Base-by-base conservation (phyloP, 1,140 invertebrate species). In the Bombus cullumanus region DNA sequence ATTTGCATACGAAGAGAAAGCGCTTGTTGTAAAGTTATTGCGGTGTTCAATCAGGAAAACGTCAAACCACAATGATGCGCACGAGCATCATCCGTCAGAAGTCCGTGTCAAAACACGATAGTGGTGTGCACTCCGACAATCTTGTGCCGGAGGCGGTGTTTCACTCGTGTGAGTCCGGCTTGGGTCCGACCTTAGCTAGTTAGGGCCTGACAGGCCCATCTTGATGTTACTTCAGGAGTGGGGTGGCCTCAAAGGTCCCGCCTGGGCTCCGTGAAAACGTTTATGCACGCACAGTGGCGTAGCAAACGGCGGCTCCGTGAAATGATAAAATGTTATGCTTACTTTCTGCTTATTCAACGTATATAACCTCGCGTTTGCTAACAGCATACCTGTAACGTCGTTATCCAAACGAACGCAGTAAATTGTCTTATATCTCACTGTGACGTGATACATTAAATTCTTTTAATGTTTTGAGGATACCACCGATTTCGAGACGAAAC, bases 181-280 rank as follows among this genome's bases (percentile, higher is more conserved):
- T 75, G 88, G 83, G 82, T 72, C 83, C 88, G 90, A 90, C 88
- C 90, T 91, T 90, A 92, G 91, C 93, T 94, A 93, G 94, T 94
- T 94, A 94, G 93, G 91, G 89, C 88, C 93, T 94, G 93, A 94
- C 94, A 94, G 92, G 91, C 92, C 93, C 92, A 93, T 94, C 92
- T 92, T 91, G 91, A 92, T 93, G 92, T 92, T 92, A 88, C 89
- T 41, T 37, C 72, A 81, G 91, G 90, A 92, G 90, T 87, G 90
- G 92, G 85, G 88, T 86, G 75, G 85, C 86, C 92, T 93, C 91
- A 93, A 94, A 94, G 91, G 88, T 86, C 87, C 91, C 90, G 91
- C 79, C 90, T 85, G 83, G 91, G 91, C 88, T 91, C 92, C 92
- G 90, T 94, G 92, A 94, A 94, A 94, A 93, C 93, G 92, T 94